These are phyloP conservation scores for Plutomurus gul DNA, from an alignment of 1,140 invertebrate species.

Conservation along the genomic window DNA sequence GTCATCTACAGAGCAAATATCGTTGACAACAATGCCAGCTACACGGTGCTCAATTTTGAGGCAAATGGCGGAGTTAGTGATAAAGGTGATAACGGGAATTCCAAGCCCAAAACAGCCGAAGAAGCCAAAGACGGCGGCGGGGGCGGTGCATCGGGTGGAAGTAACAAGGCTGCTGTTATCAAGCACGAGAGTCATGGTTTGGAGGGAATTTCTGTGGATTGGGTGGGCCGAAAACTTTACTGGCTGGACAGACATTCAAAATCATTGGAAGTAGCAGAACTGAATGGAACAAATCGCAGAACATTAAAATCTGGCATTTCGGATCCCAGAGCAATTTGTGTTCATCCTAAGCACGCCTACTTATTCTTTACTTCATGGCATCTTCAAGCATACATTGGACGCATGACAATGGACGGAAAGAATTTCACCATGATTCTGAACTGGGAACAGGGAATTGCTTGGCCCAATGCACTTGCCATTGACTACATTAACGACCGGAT, in stretches of 20 bases:
- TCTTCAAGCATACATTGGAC: conserved; percentile 92
- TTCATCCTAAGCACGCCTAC: conserved; percentile 92
- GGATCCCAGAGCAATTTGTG: conserved; percentile 90
- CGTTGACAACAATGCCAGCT: conserved; percentile 57
- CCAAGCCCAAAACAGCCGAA: conserved; percentile 55
- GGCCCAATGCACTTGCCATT: conserved; percentile 96
- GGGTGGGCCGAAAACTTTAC: conserved; percentile 94
- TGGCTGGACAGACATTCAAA: conserved; percentile 96
- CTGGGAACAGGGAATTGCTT: conserved; percentile 92
- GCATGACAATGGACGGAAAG: conserved; percentile 94
- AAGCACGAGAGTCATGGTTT: conserved; percentile 90
- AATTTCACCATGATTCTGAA: conserved; percentile 88
- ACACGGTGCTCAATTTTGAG: conserved; percentile 53
- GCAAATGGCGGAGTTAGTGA: not conserved
- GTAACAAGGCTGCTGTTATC: conserved; percentile 79
- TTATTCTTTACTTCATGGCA: conserved; percentile 97
- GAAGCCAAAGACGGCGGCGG: conserved; percentile 52
- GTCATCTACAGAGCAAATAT: conserved; percentile 76
- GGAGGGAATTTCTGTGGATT: conserved; percentile 96
- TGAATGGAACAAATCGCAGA: conserved; percentile 88
- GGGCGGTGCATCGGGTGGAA: conserved; percentile 52
- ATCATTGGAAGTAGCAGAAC: conserved; percentile 85
- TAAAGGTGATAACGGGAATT: not conserved
- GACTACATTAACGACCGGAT: conserved; percentile 94
- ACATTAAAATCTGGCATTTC: conserved; percentile 84